Evolutionary conservation across 1,140 invertebrate species (phyloP).

Genomic region (Micrasema longulum): DNA sequence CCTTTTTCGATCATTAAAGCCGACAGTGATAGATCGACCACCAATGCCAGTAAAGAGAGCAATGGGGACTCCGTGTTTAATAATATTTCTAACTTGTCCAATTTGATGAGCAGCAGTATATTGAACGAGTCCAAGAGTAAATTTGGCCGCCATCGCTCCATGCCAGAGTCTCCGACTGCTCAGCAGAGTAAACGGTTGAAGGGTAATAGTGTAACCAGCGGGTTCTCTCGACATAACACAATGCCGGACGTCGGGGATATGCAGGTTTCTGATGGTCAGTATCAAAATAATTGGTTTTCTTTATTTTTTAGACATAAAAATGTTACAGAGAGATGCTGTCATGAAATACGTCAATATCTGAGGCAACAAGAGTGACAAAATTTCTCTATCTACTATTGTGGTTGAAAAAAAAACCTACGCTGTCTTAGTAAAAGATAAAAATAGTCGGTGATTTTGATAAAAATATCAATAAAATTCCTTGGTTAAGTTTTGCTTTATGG

Average conservation of each 20-base stretch:
- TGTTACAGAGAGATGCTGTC: too few relatives aligned
- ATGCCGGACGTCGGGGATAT: slow-evolving; percentile 60
- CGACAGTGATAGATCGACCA: neutral
- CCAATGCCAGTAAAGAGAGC: neutral
- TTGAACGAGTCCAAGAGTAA: slow-evolving; percentile 43
- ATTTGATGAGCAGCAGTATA: slow-evolving; percentile 18
- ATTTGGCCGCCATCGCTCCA: slow-evolving; percentile 63
- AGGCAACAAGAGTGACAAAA: too few relatives aligned
- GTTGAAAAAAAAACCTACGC: too few relatives aligned
- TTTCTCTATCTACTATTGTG: too few relatives aligned
- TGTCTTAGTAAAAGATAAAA: too few relatives aligned
- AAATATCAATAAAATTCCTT: too few relatives aligned
- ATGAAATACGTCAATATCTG: too few relatives aligned
- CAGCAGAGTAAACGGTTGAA: slow-evolving; percentile 57
- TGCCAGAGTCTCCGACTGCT: slow-evolving; percentile 63
- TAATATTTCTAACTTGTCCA: slow-evolving; percentile 30
- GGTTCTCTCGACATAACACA: slow-evolving; percentile 62
- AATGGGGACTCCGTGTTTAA: slow-evolving; percentile 16
- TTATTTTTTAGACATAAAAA: too few relatives aligned
- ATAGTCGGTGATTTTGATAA: too few relatives aligned
- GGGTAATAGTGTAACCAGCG: slow-evolving; percentile 57
- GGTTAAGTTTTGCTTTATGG: too few relatives aligned
- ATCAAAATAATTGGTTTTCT: too few relatives aligned
- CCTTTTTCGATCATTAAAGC: neutral
- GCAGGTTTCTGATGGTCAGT: neutral